Evolutionary conservation across 2,888 invertebrate genomes (phyloP).

Genomic region (Carpatolechia fugitivella): DNA sequence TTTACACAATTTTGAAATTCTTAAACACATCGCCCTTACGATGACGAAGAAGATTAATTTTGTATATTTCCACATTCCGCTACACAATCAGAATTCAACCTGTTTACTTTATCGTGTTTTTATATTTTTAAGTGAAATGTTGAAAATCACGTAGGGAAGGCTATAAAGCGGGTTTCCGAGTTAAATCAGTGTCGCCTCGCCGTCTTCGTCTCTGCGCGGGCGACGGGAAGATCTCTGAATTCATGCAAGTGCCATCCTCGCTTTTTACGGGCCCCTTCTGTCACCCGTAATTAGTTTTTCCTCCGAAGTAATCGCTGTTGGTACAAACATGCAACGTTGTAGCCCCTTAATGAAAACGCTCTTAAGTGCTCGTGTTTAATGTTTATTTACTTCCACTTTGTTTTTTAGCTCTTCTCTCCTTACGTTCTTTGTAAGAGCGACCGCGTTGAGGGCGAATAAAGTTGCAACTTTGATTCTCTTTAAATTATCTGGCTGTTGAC

Average conservation of each 20-base stretch:
- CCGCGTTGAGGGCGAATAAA: conserved; percentile 38
- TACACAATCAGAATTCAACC: no score
- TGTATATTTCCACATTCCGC: no score
- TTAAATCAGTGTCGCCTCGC: not conserved
- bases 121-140: not conserved
- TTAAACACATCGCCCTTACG: no score
- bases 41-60: no score
- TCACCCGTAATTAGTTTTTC: conserved; percentile 71
- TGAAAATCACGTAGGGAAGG: not conserved
- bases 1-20: no score
- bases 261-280: conserved; percentile 46
- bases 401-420: conserved; percentile 52
- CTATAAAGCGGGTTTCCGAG: not conserved
- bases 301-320: conserved; percentile 60
- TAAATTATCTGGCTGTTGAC: conserved; percentile 36
- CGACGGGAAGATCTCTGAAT: conserved; percentile 21
- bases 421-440: conserved; percentile 47
- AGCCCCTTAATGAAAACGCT: conserved; percentile 70
- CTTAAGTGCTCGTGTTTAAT: conserved; percentile 68
- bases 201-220: not conserved
- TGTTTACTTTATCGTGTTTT: no score
- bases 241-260: conserved; percentile 31
- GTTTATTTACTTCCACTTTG: conserved; percentile 69
- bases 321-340: conserved; percentile 70
- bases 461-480: conserved; percentile 47